phyloP scores from a whole-genome alignment of 2,113 vertebrate genomes.

The human region GRCh38 chr15:33014501-33015000 shows the following conservation, averaged over 20 bases:
- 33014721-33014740: background rate
- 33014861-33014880: background rate
- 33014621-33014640: background rate
- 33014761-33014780: background rate
- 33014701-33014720: background rate
- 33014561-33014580: background rate
- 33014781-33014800: background rate
- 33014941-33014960: background rate
- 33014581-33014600: background rate
- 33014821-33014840: background rate
- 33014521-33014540: background rate
- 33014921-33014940: background rate
- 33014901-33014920: fast-evolving
- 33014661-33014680: background rate
- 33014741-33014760: background rate
- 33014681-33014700: background rate
- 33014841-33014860: background rate
- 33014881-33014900: background rate
- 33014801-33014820: background rate
- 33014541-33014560: background rate
- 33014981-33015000: background rate
- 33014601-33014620: background rate
- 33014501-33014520: background rate
- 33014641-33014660: background rate
- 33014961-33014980: background rate